These are phyloP conservation scores for Phataginus tricuspis DNA, from an alignment of 2,797 vertebrate genomes.

Conservation along the genomic window DNA sequence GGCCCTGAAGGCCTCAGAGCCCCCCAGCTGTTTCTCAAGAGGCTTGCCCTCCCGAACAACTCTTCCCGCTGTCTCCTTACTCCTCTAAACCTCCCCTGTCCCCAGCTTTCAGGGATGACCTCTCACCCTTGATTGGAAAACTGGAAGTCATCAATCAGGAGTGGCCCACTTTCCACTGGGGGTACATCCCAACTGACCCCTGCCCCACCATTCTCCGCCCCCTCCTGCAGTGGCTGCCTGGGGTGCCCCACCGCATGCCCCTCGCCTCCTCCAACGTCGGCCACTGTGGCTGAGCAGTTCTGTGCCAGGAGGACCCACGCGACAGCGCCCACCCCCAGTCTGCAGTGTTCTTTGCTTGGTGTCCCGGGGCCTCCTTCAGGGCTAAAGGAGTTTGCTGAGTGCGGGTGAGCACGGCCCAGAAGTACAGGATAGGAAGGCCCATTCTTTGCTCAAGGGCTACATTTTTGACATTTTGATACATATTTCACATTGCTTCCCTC, in stretches of 20 bases:
- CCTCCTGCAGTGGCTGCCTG: fast-evolving
- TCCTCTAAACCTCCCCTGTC: not conserved
- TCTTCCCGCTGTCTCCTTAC: not conserved
- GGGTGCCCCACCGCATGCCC: fast-evolving
- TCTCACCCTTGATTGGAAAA: not conserved
- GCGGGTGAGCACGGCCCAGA: not conserved
- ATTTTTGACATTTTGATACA: not conserved
- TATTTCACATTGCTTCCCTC: not conserved
- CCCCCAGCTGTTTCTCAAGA: not conserved
- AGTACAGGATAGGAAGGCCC: not conserved
- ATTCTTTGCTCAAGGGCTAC: not conserved
- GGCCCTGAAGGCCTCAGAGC: not conserved
- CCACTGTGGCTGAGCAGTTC: not conserved
- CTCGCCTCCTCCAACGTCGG: no score
- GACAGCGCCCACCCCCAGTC: not conserved
- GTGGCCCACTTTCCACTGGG: not conserved
- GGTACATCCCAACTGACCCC: fast-evolving
- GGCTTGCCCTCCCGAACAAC: no score
- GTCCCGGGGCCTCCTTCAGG: not conserved
- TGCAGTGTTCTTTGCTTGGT: not conserved
- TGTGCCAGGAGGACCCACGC: not conserved
- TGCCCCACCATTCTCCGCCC: not conserved
- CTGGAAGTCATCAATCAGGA: not conserved
- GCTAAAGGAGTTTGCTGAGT: not conserved
- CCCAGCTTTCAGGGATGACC: not conserved